Conservation (phyloP, 2,113 vertebrate genomes). For the Prinia subflava region DNA sequence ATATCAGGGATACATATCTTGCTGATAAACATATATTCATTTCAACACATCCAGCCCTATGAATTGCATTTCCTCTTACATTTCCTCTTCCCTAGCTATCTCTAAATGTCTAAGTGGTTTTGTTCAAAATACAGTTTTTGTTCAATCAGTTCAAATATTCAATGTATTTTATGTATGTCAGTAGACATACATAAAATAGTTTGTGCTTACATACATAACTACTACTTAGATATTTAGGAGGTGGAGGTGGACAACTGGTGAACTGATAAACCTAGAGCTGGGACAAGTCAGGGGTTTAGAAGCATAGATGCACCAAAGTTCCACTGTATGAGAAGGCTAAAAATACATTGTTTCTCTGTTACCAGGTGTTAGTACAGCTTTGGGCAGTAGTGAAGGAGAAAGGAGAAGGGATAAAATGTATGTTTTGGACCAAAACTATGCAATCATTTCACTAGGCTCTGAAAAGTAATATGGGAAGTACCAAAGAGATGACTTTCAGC, state of each 20-base stretch:
- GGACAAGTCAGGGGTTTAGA: background rate
- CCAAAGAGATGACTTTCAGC: background rate
- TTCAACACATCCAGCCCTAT: background rate
- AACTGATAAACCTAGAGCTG: background rate
- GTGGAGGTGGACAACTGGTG: background rate
- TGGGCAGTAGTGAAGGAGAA: background rate
- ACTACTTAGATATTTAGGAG: background rate
- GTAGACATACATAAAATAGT: no score
- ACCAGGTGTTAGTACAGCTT: background rate
- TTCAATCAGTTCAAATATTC: background rate
- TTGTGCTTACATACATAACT: background rate
- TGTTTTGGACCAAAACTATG: background rate
- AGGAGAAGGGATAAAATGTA: background rate
- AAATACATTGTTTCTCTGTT: background rate
- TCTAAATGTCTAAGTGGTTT: background rate
- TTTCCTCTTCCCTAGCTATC: background rate
- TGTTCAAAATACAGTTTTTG: background rate
- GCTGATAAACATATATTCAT: background rate
- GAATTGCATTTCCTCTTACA: background rate
- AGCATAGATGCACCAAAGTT: background rate
- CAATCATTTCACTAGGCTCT: background rate
- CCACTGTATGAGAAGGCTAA: background rate
- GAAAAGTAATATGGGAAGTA: background rate
- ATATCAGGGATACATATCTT: background rate
- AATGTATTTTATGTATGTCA: accelerated